Evolutionary conservation across 2,797 vertebrate species (phyloP), one percentile per base, ranked within the genome.

Genomic region (Muraenolepis orangiensis): DNA sequence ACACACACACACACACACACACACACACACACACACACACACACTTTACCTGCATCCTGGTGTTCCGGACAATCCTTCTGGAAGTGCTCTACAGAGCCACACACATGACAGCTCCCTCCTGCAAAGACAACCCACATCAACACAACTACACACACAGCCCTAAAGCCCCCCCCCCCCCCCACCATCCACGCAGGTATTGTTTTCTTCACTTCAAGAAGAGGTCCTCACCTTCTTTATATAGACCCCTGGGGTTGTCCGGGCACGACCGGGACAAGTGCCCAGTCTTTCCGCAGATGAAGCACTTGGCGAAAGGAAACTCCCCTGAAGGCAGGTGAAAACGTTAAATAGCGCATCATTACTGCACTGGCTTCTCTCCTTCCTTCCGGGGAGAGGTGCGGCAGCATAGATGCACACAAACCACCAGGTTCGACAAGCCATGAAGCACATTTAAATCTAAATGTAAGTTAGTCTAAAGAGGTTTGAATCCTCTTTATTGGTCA

Each of bases 81-180:
- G 80, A 97, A 97, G 87, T 99, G 98, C 76, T 96, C 95, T 78
- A 99, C 97, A 6, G 98, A 99, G 3, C 97, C 97, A 87, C 98
- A 99, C 36, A 96, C 90, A 4, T 89, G 95, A 85, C 98, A 99
- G 82, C 94, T 81, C 0, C 97, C 97, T 68, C 98, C 98, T 99
- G 80, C 78, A 79, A 18, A 71, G 28, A 64, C 57, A 26, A 26
- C 8, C 4, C 57, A 12, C 3, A 26, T 64, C 57, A 64, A 64
- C 57, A 64, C 23, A 26, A 64, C 51, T 3, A 34, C 13, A 57
- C 16, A 64, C 51, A 61, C 57, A 26, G n/a, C 2, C 10, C 26
- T n/a, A n/a, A n/a, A n/a, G 57, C 20, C 6, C 20, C 51, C n/a
- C 13, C 51, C n/a, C 1, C 46, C 3, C 46, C 1, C 6, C 14